These are phyloP conservation scores for Chlorodrepanis virens DNA, from an alignment of 2,113 vertebrate genomes.

Conservation along the genomic window DNA sequence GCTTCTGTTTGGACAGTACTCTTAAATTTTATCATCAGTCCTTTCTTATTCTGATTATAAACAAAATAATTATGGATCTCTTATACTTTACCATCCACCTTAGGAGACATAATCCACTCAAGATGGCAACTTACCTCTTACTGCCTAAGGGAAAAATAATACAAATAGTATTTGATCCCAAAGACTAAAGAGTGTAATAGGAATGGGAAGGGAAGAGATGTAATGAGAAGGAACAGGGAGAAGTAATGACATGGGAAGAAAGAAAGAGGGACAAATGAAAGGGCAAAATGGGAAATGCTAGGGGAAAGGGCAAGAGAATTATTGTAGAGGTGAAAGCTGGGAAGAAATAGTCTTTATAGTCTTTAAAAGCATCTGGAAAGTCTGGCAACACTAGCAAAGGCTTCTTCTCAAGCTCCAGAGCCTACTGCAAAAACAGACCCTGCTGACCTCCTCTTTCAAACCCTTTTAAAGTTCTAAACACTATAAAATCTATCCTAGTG, in stretches of 20 bases:
- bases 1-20: neutral
- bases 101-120: neutral
- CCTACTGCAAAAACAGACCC: slow-evolving; percentile 34
- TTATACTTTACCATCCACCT: neutral
- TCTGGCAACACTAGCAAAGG: neutral
- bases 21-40: neutral
- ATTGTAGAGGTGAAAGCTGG: neutral
- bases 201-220: neutral
- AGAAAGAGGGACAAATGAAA: neutral
- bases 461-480: slow-evolving; percentile 10
- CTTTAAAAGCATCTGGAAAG: neutral
- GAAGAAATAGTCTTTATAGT: neutral
- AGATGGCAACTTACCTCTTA: neutral
- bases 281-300: neutral
- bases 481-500: slow-evolving; percentile 28
- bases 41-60: neutral
- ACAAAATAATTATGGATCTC: neutral
- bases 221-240: neutral
- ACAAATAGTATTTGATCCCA: neutral
- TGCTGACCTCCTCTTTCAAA: slow-evolving; percentile 27
- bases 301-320: neutral
- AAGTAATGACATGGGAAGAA: neutral
- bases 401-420: slow-evolving; percentile 24
- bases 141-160: neutral
- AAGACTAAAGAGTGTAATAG: neutral